phyloP scores from a whole-genome alignment of 2,113 vertebrate genomes.

The Seriola rivoliana region DNA sequence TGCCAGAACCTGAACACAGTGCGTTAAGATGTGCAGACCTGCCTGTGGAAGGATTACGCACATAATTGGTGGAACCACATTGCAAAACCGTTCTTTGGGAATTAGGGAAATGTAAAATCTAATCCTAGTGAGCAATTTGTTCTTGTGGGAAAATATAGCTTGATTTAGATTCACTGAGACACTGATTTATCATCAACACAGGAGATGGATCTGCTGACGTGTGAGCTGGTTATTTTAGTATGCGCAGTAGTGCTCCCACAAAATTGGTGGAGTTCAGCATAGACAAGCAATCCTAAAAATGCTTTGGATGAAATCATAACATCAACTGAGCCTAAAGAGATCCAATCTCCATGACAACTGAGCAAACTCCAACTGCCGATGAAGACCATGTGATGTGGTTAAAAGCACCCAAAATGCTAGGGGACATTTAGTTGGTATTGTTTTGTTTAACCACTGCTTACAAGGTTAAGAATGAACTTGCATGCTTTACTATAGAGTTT shows the following conservation, averaged over 20 bases:
- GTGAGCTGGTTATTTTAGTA: neutral
- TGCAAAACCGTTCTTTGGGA: constrained; percentile 52
- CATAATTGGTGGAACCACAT: constrained; percentile 56
- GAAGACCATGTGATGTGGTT: neutral
- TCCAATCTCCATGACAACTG: neutral
- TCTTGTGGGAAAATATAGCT: constrained; percentile 43
- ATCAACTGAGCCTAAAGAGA: neutral
- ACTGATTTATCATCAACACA: constrained; percentile 10
- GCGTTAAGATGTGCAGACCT: constrained; percentile 35
- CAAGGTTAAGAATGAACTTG: neutral
- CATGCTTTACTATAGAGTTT: neutral
- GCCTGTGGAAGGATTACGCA: constrained; percentile 64
- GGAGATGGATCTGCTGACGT: neutral
- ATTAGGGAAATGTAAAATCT: constrained; percentile 67
- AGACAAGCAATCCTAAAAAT: neutral
- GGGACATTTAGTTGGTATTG: neutral
- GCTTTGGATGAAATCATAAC: neutral
- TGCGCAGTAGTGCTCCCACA: neutral
- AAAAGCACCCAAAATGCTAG: neutral
- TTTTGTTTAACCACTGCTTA: neutral
- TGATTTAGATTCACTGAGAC: constrained; percentile 29
- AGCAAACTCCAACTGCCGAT: neutral
- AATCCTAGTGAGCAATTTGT: constrained; percentile 65
- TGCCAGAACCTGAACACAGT: constrained; percentile 23
- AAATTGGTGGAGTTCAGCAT: too few species aligned